phyloP scores from a whole-genome alignment of 2,797 vertebrate species.

The Discoglossus pictus region DNA sequence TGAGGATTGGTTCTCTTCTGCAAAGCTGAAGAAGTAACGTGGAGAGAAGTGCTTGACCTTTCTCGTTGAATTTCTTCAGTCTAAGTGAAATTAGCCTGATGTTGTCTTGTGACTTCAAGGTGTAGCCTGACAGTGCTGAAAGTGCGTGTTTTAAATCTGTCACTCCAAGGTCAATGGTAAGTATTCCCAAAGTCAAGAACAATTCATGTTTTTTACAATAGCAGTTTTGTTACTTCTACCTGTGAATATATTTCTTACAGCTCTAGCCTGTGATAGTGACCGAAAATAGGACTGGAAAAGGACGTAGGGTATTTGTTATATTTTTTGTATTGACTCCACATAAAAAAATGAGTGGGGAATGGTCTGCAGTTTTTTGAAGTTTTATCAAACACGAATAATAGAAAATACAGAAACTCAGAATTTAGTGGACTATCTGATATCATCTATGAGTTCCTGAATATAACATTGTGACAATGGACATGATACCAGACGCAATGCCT shows the following conservation, averaged over 20 bases:
- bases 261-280: constrained; percentile 20
- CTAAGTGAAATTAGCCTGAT: constrained; percentile 35
- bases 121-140: neutral
- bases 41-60: constrained; percentile 14
- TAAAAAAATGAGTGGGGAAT: too few relatives aligned
- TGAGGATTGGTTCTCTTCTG: neutral
- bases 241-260: constrained; percentile 35
- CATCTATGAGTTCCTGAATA: too few relatives aligned
- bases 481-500: too few relatives aligned
- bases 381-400: too few relatives aligned
- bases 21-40: constrained; percentile 2
- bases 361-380: too few relatives aligned
- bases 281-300: too few relatives aligned
- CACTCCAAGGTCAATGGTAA: constrained; percentile 50
- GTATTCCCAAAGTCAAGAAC: constrained; percentile 48
- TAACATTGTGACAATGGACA: too few relatives aligned
- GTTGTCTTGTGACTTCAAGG: constrained; percentile 27
- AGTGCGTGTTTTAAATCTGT: constrained; percentile 38
- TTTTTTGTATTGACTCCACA: too few relatives aligned
- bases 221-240: constrained; percentile 27
- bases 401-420: too few relatives aligned
- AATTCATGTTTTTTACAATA: constrained; percentile 41
- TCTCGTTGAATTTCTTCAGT: constrained; percentile 16
- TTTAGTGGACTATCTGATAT: too few relatives aligned
- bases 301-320: too few relatives aligned